Conservation (phyloP, 2,888 invertebrate genomes). For the Ariolimax columbianus region DNA sequence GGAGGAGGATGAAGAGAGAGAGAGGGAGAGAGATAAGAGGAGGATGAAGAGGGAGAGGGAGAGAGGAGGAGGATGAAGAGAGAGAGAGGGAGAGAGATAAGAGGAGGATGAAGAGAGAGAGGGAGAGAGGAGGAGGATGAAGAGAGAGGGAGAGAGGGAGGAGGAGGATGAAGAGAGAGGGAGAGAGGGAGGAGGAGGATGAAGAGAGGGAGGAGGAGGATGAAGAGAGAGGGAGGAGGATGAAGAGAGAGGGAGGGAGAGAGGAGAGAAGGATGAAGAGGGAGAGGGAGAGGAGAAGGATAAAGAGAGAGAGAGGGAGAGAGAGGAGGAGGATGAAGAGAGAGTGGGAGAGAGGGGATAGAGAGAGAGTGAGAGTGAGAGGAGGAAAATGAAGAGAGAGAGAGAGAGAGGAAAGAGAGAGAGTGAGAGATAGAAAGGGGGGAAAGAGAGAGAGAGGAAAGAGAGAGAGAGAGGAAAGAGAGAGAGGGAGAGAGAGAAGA, state of each 20-base stretch:
- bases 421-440: background rate
- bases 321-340: too few relatives aligned
- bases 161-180: background rate
- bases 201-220: background rate
- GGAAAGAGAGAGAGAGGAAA: background rate
- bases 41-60: background rate
- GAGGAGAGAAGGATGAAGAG: too few relatives aligned
- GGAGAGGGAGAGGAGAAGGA: background rate
- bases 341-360: background rate
- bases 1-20: background rate
- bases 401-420: background rate
- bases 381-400: background rate
- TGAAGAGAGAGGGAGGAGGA: constrained; percentile 10
- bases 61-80: constrained; percentile 4
- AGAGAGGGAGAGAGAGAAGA: constrained; percentile 11
- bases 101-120: background rate
- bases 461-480: background rate
- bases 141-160: too few relatives aligned
- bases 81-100: background rate
- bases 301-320: constrained; percentile 8
- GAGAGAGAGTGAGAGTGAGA: background rate
- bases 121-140: too few relatives aligned
- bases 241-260: constrained; percentile 36
- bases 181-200: background rate
- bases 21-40: background rate